Base-by-base conservation (phyloP, 2,797 vertebrate genomes). In the Cossypha dichroa region DNA sequence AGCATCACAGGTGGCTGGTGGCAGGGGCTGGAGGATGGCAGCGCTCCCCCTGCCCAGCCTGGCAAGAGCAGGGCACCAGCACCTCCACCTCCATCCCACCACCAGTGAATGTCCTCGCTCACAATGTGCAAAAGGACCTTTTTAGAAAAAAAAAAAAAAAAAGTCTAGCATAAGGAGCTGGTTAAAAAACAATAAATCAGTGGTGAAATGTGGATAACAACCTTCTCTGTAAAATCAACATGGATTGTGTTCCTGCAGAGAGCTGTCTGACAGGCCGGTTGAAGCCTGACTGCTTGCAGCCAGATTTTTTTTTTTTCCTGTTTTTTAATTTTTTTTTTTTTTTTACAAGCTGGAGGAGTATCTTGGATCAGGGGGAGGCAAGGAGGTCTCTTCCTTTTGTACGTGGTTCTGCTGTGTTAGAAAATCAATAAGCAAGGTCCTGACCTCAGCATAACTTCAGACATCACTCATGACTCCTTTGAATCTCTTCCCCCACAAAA, bases 121-220 rank as follows among this genome's bases (percentile, higher is more conserved):
- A 16, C 95, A 95, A 97, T 97, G 97, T 97, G 95, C 96, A 97
- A 97, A 97, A 97, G 77, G 80, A 97, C 90, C 58, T 54, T 82
- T 92, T 45, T n/a, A 48, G 46, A 5, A 9, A 26, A n/a, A 20
- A 38, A 52, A 38, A 52, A 38, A 74, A 36, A 59, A 66, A 51
- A 36, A 72, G 64, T 69, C 94, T 79, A 94, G 96, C 98, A 98
- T 98, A 98, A 98, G 98, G 98, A 98, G 97, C 98, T 98, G 98
- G 98, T 98, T 98, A 98, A 98, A 98, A 98, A 97, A 96, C 98
- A 98, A 98, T 98, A 98, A 98, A 98, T 98, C 98, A 98, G 97
- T 97, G 97, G 97, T 98, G 98, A 98, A 98, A 98, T 98, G 97
- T 98, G 98, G 98, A 98, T 98, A 98, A 98, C 98, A 98, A 98